phyloP scores from a whole-genome alignment of 92 coral and sea anemone genomes.

The Porites rus region DNA sequence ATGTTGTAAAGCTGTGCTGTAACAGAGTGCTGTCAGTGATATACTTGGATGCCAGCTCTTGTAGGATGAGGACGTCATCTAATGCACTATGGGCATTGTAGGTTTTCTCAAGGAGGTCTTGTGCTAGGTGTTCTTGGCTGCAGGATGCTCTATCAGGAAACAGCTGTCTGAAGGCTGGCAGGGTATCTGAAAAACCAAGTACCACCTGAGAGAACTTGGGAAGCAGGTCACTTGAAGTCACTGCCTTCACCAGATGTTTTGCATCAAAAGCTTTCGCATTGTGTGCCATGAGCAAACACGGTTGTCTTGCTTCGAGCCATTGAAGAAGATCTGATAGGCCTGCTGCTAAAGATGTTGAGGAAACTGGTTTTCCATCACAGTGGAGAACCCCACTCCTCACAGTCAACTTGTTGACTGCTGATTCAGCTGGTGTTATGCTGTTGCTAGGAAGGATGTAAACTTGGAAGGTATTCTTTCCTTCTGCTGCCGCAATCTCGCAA shows the following conservation, averaged over 20 bases:
- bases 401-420: conserved; percentile 10
- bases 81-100: conserved; percentile 62
- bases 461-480: conserved; percentile 11
- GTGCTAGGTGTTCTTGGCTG: conserved; percentile 52
- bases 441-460: conserved; percentile 39
- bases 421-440: conserved; percentile 16
- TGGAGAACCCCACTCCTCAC: conserved; percentile 33
- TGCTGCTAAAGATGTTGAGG: not conserved
- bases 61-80: conserved; percentile 48
- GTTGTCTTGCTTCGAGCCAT: conserved; percentile 51
- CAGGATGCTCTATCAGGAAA: conserved; percentile 58
- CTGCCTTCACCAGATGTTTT: conserved; percentile 48
- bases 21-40: conserved; percentile 40
- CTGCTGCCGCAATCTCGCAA: not conserved
- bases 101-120: conserved; percentile 49
- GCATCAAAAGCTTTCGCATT: conserved; percentile 62
- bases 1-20: conserved; percentile 57
- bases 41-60: conserved; percentile 3
- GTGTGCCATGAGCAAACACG: conserved; percentile 64
- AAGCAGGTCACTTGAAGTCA: conserved; percentile 16
- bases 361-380: conserved; percentile 29
- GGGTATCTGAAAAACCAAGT: conserved; percentile 67
- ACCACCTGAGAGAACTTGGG: conserved; percentile 27
- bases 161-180: conserved; percentile 58
- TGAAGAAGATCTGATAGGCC: conserved; percentile 8